phyloP scores from a whole-genome alignment of 2,797 vertebrate species.

The Falco columbarius region DNA sequence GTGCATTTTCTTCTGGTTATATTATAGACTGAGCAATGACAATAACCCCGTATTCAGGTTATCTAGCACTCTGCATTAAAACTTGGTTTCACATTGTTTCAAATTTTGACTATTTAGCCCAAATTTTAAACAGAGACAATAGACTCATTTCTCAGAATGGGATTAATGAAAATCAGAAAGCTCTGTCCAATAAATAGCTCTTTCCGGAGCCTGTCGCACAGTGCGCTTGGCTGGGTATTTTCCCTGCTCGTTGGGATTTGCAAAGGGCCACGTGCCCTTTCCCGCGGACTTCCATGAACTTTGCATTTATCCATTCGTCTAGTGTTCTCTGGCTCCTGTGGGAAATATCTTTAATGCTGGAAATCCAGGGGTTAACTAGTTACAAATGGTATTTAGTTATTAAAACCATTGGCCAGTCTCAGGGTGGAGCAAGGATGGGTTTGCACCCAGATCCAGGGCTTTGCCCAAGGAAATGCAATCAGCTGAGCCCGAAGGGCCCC shows the following conservation, averaged over 20 bases:
- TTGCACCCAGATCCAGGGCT: background rate
- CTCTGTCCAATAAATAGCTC: background rate
- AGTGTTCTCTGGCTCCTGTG: background rate
- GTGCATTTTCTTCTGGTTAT: background rate
- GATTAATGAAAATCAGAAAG: background rate
- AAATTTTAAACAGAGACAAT: background rate
- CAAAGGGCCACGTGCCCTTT: background rate
- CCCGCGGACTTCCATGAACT: background rate
- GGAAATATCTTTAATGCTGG: conserved; percentile 27
- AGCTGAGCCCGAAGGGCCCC: background rate
- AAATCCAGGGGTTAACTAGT: conserved; percentile 30
- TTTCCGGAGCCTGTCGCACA: rapidly evolving
- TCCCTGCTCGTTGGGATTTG: background rate
- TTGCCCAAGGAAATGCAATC: background rate
- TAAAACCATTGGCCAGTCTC: background rate
- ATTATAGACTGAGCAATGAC: rapidly evolving
- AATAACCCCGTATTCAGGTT: rapidly evolving
- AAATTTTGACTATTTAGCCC: background rate
- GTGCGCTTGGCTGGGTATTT: background rate
- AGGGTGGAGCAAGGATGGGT: background rate
- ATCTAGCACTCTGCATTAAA: background rate
- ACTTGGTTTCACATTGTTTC: rapidly evolving
- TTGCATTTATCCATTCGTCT: background rate
- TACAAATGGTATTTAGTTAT: background rate
- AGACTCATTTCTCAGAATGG: background rate